phyloP scores from a whole-genome alignment of 2,797 vertebrate genomes.

The Alca torda region DNA sequence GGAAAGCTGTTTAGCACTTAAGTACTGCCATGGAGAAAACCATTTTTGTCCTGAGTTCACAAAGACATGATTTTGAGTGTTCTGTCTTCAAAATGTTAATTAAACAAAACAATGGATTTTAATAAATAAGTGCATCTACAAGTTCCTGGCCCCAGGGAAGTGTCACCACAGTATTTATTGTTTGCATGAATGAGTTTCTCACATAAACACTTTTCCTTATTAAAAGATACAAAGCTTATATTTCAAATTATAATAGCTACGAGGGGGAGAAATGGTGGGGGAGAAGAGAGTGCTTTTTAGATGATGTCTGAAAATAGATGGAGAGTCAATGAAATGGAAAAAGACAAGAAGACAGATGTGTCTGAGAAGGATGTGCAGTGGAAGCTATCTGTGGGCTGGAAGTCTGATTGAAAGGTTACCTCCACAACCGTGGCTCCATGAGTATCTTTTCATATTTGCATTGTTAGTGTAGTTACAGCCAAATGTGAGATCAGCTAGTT shows the following conservation, averaged over 20 bases:
- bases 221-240: not conserved
- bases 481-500: not conserved
- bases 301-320: conserved; percentile 2
- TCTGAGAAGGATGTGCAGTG: not conserved
- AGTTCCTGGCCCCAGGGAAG: not conserved
- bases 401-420: not conserved
- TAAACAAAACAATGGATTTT: not conserved
- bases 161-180: not conserved
- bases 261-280: not conserved
- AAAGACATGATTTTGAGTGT: not conserved
- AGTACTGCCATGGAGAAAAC: not conserved
- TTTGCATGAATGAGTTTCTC: not conserved
- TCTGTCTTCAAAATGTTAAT: conserved; percentile 12
- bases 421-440: not conserved
- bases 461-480: not conserved
- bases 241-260: not conserved
- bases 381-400: not conserved
- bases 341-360: not conserved
- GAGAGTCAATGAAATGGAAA: not conserved
- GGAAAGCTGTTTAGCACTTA: not conserved
- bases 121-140: conserved; percentile 1
- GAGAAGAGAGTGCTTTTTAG: not conserved
- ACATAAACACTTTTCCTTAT: not conserved
- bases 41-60: not conserved
- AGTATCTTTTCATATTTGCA: not conserved